Conservation (phyloP, 1,140 invertebrate genomes). For the Drosophila kanapiae region DNA sequence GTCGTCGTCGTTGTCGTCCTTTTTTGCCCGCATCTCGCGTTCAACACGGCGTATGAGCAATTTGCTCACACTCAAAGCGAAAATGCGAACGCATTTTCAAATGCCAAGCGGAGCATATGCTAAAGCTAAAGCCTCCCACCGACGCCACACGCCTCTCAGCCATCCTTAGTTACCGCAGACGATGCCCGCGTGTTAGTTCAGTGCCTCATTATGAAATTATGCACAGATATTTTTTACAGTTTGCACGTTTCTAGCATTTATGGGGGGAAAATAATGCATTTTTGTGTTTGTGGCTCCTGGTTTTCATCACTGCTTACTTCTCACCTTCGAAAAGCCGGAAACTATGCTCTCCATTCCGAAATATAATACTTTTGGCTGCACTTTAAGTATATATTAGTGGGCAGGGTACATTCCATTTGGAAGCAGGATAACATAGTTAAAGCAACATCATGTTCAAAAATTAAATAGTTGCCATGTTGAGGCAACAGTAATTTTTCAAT, state of each 20-base stretch:
- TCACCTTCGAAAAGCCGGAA: constrained; percentile 3
- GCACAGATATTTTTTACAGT: constrained; percentile 60
- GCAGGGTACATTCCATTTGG: neutral
- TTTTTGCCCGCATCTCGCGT: constrained; percentile 46
- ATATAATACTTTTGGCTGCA: neutral
- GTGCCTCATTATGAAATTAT: constrained; percentile 76
- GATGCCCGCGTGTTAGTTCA: constrained; percentile 52
- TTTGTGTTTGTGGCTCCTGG: neutral
- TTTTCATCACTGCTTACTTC: constrained; percentile 10
- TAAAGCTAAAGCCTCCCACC: constrained; percentile 10
- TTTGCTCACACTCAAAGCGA: constrained; percentile 64
- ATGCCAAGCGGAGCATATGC: constrained; percentile 65
- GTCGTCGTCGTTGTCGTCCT: constrained; percentile 3
- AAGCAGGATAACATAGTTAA: neutral
- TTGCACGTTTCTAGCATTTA: constrained; percentile 3
- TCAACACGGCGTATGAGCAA: constrained; percentile 71
- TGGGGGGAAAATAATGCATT: constrained; percentile 16
- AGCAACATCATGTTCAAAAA: neutral
- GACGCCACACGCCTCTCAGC: neutral
- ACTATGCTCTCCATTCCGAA: neutral
- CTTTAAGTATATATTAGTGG: neutral
- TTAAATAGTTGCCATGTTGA: neutral
- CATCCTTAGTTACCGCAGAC: constrained; percentile 7
- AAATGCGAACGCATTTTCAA: constrained; percentile 65
- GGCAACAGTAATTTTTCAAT: neutral